phyloP scores from a whole-genome alignment of 2,113 vertebrate genomes.

The Semicossyphus pulcher region DNA sequence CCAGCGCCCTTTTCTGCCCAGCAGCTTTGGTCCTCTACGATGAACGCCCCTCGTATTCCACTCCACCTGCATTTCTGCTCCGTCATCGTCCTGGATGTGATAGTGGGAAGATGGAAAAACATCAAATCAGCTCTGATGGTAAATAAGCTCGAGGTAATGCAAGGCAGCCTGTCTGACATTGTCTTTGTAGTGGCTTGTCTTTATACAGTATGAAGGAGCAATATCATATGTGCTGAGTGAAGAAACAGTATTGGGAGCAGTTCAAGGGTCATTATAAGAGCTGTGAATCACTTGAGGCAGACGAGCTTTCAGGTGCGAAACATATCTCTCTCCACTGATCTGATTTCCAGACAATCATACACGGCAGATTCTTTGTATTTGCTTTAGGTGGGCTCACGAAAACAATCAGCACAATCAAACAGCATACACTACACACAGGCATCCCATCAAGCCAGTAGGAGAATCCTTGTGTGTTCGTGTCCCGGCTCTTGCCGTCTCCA shows the following conservation, averaged over 20 bases:
- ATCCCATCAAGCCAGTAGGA: constrained; percentile 70
- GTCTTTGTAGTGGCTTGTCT: constrained; percentile 53
- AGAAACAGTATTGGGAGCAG: constrained; percentile 59
- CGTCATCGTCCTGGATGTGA: constrained; percentile 38
- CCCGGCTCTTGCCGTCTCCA: constrained; percentile 63
- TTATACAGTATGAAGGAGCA: constrained; percentile 37
- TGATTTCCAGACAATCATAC: constrained; percentile 81
- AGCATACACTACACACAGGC: constrained; percentile 62
- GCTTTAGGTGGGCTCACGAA: constrained; percentile 75
- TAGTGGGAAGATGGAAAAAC: constrained; percentile 30
- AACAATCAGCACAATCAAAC: constrained; percentile 84
- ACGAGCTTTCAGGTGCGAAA: constrained; percentile 60
- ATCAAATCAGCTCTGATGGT: constrained; percentile 40
- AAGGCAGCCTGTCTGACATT: constrained; percentile 38
- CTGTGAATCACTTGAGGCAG: constrained; percentile 44
- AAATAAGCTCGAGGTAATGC: constrained; percentile 33
- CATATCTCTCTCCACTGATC: constrained; percentile 72
- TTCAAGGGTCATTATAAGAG: constrained; percentile 64
- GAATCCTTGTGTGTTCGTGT: constrained; percentile 62
- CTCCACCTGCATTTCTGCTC: constrained; percentile 23
- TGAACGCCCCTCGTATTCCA: constrained; percentile 1
- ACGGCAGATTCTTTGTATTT: constrained; percentile 79
- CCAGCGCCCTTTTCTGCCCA: constrained; percentile 81
- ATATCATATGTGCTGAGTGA: constrained; percentile 17
- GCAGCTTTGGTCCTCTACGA: constrained; percentile 39